Evolutionary conservation across 2,888 invertebrate genomes (phyloP), one percentile per base, ranked within the genome.

Genomic region (Macrophya alboannulata): DNA sequence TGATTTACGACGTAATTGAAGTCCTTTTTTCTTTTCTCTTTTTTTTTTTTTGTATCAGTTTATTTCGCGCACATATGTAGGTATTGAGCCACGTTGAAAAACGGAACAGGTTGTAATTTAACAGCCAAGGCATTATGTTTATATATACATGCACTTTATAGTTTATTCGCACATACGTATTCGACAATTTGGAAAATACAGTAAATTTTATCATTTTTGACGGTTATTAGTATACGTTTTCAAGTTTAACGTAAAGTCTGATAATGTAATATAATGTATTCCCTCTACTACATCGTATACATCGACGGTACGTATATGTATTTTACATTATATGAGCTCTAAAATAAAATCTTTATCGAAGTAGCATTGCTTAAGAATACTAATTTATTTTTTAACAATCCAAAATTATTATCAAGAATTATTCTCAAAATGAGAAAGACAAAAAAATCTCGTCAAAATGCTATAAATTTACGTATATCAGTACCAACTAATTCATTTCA

Each of bases 161-260:
- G 9, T 8, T 25, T 62, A 25, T 21, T 21, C 25, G 65, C 31
- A 4, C 5, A 31, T 12, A 12, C 68, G 25, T 6, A 68, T 25
- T 68, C 68, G 37, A 68, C 12, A 37, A 68, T 68, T 68, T 12
- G 15, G 68, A 68, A 68, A 15, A 68, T 37, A 31, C 37, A 68
- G 68, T 68, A 4, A 21, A 31, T 25, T 62, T 31, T 17, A 25
- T 4, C 31, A 37, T 25, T 68, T 37, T 37, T 68, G 0, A 25
- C 37, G 15, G 25, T 17, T 15, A 68, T 37, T 68, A n/a, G n/a
- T n/a, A n/a, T n/a, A 68, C n/a, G 10, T 68, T 31, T 68, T 25
- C 37, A 8, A 62, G 17, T 17, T 59, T n/a, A 59, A 25, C 15
- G 15, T 31, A 65, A 21, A 21, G 8, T 21, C 59, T 21, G 8